Base-by-base conservation (phyloP, 2,113 vertebrate species). In the Ursus arctos region DNA sequence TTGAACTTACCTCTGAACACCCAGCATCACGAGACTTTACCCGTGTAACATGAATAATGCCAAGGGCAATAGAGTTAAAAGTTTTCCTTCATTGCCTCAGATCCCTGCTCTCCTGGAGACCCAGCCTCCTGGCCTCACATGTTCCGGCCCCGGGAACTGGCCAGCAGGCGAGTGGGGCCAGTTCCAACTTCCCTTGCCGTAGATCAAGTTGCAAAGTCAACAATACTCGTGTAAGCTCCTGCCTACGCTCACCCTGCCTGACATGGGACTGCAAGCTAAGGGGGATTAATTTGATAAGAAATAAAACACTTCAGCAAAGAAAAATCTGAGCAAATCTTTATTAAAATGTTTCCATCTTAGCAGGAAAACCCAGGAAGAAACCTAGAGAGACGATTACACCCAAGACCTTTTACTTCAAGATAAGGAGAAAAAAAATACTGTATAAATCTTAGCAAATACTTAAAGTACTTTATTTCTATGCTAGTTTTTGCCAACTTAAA, bases 321-420 rank as follows among this genome's bases (percentile, higher is more conserved):
- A 93, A 98, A 92, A 76, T 97, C 98, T 98, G 96, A 93, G 95
- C 28, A 98, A 97, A 97, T 97, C 98, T 99, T 99, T 98, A 98
- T 98, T 99, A 96, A 98, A 96, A 97, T 87, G 21, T 94, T 94
- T 95, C 94, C 88, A 31, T 97, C 81, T 98, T 98, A 98, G 72
- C 97, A 99, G 94, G 98, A 98, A 98, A 98, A 97, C 84, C 93
- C 94, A 90, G 95, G 97, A 98, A 98, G 98, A 98, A 98, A 98
- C 88, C 85, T 82, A 94, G 85, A 94, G 91, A 91, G 84, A 95
- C 49, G 31, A 95, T 83, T 97, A 89, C 79, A 95, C 86, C 77
- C 92, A 95, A 97, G n/a, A 96, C 26, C 92, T 92, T 97, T 98
- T 77, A 97, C 88, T 95, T 94, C 96, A 98, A 98, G 36, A 59